phyloP scores from a whole-genome alignment of 2,797 vertebrate species.

The Eulemur mongoz region DNA sequence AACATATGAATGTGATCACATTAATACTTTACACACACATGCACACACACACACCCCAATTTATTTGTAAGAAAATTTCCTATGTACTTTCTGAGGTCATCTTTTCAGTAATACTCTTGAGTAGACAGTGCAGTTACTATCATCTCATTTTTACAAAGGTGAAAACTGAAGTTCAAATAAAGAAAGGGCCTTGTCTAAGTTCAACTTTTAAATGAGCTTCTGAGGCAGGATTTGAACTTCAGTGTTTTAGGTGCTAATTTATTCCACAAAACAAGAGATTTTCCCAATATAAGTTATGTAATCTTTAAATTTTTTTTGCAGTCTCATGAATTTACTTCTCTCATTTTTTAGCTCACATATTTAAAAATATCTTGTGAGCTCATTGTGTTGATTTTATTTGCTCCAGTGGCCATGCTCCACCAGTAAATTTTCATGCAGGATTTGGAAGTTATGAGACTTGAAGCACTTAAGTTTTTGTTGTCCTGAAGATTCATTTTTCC shows the following conservation, averaged over 20 bases:
- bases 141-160: background rate
- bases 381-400: background rate
- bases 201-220: background rate
- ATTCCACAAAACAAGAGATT: background rate
- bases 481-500: background rate
- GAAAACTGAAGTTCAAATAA: background rate
- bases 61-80: background rate
- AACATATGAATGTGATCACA: background rate
- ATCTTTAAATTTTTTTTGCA: background rate
- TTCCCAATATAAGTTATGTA: background rate
- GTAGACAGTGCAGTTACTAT: background rate
- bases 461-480: constrained; percentile 31
- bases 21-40: background rate
- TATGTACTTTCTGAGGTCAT: background rate
- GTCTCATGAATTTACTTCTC: background rate
- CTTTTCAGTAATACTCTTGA: background rate
- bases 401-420: background rate
- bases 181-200: background rate
- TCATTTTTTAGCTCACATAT: background rate
- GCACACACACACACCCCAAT: background rate
- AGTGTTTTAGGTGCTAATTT: background rate
- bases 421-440: background rate
- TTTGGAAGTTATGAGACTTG: constrained; percentile 14
- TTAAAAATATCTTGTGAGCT: background rate
- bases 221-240: background rate